phyloP scores from a whole-genome alignment of 2,888 invertebrate species.

The Drosophila algonquin region DNA sequence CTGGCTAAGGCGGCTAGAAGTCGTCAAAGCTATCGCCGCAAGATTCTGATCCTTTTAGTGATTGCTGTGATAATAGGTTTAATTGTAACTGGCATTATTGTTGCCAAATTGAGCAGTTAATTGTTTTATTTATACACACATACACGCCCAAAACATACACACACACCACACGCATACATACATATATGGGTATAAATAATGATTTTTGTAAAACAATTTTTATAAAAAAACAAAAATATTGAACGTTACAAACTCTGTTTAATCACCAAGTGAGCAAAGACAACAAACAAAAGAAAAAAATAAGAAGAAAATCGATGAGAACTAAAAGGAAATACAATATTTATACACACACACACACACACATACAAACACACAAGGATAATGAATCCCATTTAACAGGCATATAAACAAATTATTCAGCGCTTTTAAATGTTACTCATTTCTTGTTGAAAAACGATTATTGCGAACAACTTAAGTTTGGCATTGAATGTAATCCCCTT shows the following conservation, averaged over 20 bases:
- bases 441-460: constrained; percentile 58
- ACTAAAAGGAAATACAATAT: constrained; percentile 37
- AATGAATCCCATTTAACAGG: constrained; percentile 47
- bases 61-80: constrained; percentile 88
- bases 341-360: constrained; percentile 39
- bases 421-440: constrained; percentile 74
- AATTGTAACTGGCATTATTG: constrained; percentile 88
- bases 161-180: constrained; percentile 23
- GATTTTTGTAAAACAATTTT: constrained; percentile 71
- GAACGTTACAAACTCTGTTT: constrained; percentile 51
- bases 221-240: constrained; percentile 57
- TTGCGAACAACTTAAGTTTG: constrained; percentile 50
- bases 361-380: constrained; percentile 42
- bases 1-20: constrained; percentile 92
- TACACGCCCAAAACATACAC: constrained; percentile 26
- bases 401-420: constrained; percentile 55
- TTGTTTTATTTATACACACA: constrained; percentile 56
- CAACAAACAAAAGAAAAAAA: constrained; percentile 23
- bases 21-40: constrained; percentile 90
- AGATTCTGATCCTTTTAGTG: constrained; percentile 89
- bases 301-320: constrained; percentile 22
- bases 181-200: constrained; percentile 31
- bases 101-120: constrained; percentile 86
- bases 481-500: constrained; percentile 59
- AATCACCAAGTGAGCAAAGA: constrained; percentile 66